These are phyloP conservation scores for Agonopterix arenella DNA, from an alignment of 2,888 invertebrate genomes.

Conservation along the genomic window DNA sequence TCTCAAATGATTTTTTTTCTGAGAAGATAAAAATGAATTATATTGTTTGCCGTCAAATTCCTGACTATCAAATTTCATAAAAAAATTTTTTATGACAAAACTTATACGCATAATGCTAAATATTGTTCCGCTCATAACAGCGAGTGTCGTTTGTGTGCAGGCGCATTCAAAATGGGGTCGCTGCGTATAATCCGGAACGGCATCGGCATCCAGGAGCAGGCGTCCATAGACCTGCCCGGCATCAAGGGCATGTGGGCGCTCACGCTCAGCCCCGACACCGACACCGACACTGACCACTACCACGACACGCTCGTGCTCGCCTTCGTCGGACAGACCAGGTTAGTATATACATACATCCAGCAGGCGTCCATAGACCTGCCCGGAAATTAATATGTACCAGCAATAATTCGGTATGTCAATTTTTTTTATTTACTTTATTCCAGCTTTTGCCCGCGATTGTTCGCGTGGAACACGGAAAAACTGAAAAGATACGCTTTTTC, in stretches of 20 bases:
- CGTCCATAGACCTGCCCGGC: constrained; percentile 96
- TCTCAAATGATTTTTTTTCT: no score
- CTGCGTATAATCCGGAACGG: constrained; percentile 98
- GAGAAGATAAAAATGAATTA: no score
- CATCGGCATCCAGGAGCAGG: constrained; percentile 98
- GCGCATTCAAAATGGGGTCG: constrained; percentile 97
- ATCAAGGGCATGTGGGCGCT: constrained; percentile 99
- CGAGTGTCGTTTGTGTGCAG: constrained; percentile 33
- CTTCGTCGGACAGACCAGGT: constrained; percentile 97
- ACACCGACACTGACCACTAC: constrained; percentile 80
- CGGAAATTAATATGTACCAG: no score
- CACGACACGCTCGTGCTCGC: constrained; percentile 96
- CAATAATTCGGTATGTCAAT: no score
- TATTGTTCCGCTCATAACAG: neutral
- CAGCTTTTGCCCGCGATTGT: no score
- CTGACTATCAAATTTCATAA: no score
- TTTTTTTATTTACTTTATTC: no score
- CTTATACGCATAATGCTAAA: neutral
- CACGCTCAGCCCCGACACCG: constrained; percentile 42
- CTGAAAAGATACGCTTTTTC: no score
- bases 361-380: no score
- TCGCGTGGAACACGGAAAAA: no score
- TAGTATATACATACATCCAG: constrained; percentile 5
- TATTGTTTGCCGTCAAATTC: no score
- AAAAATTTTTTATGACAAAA: no score